Percentiles rank a stretch among this genome's conserved stretches.
Evolutionary conservation across 2,113 vertebrate genomes (phyloP).

Genomic region (sheep (Ovis aries)): DNA sequence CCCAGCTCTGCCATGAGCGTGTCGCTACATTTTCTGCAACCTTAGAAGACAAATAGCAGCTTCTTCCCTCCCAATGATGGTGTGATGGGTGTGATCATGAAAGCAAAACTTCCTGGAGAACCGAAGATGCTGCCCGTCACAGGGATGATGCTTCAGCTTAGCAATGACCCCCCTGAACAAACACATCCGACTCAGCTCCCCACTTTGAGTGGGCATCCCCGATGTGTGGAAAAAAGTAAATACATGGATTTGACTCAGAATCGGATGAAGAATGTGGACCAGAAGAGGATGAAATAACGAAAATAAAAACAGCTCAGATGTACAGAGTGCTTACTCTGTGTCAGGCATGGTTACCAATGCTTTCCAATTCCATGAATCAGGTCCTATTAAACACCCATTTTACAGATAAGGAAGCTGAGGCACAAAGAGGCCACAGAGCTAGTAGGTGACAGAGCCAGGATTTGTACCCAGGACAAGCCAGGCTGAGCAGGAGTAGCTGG

Average conservation of each 20-base stretch:
- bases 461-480: not conserved
- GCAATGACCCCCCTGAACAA: not conserved
- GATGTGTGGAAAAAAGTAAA: fast-evolving
- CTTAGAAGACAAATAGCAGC: not conserved
- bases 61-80: not conserved
- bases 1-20: not conserved
- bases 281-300: not conserved
- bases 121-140: fast-evolving
- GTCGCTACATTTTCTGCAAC: not conserved
- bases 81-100: fast-evolving
- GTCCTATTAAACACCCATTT: not conserved
- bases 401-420: not conserved
- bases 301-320: not conserved
- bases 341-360: not conserved
- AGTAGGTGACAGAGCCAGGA: not conserved
- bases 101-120: not conserved
- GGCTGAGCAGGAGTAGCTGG: no score
- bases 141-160: no score
- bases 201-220: fast-evolving
- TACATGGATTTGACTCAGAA: not conserved
- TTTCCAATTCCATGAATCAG: not conserved
- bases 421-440: not conserved
- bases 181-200: not conserved
- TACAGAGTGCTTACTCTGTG: fast-evolving
- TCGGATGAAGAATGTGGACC: not conserved